A percentile compares a stretch with the other conserved stretches of the same genome.
These are phyloP conservation scores for Alligator sinensis DNA, from an alignment of 2,113 vertebrate species.

Conservation along the genomic window DNA sequence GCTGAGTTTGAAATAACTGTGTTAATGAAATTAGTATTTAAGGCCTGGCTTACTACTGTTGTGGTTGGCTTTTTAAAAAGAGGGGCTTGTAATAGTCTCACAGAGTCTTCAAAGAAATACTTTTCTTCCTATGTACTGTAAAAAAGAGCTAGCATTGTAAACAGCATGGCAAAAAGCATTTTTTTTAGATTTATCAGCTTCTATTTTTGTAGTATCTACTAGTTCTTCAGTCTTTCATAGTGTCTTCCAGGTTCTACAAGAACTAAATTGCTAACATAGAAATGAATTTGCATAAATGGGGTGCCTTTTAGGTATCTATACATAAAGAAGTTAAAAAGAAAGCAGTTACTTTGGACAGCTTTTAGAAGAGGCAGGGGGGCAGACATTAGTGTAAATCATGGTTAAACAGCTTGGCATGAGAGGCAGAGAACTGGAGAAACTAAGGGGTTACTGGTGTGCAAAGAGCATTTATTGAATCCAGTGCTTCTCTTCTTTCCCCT, in stretches of 20 bases:
- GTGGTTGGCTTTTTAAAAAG: not conserved
- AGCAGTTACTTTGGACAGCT: not conserved
- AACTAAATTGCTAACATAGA: not conserved
- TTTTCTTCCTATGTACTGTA: not conserved
- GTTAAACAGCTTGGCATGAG: not conserved
- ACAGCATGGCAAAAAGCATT: not conserved
- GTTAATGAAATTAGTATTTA: not conserved
- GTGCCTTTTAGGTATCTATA: not conserved
- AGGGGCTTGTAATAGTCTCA: not conserved
- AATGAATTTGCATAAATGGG: fast-evolving
- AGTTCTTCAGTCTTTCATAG: not conserved
- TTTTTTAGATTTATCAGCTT: not conserved
- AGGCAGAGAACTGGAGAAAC: not conserved
- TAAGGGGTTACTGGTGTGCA: not conserved
- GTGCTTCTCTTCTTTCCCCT: not conserved
- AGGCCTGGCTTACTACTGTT: not conserved
- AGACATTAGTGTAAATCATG: conserved; percentile 1
- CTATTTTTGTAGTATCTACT: not conserved
- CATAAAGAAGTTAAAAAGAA: not conserved
- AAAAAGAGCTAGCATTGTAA: not conserved
- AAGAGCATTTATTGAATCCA: conserved; percentile 4
- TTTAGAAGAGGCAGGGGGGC: not conserved
- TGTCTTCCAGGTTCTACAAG: not conserved
- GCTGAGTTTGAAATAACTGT: not conserved
- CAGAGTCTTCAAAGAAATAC: not conserved